Conservation (phyloP, 2,113 vertebrate species). For the Phrynocephalus versicolor region DNA sequence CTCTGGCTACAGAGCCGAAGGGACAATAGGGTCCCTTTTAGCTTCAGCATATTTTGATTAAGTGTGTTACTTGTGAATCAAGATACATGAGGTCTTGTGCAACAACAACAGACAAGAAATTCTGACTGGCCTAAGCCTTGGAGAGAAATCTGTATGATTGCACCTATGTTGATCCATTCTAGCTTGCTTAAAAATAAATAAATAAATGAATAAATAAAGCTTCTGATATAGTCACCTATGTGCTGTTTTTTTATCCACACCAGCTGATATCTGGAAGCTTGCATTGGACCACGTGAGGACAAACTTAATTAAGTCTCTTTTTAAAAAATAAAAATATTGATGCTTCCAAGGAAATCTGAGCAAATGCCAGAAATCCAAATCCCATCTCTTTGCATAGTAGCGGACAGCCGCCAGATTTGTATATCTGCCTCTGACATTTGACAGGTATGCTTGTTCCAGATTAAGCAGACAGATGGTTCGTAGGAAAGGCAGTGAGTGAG, state of each 20-base stretch:
- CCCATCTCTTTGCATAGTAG: not conserved
- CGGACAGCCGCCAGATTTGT: conserved; percentile 8
- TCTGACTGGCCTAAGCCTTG: not conserved
- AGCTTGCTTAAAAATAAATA: not conserved
- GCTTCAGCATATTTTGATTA: not conserved
- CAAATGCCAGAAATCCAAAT: not conserved
- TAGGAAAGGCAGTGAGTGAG: not conserved
- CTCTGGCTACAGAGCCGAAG: no score
- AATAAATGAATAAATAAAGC: not conserved
- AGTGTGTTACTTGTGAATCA: not conserved
- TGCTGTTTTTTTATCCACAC: no score
- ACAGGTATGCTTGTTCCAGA: conserved; percentile 6
- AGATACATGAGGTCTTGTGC: not conserved
- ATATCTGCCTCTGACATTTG: conserved; percentile 10
- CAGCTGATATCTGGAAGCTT: not conserved
- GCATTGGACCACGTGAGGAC: not conserved
- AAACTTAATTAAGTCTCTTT: not conserved
- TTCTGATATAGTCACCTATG: not conserved
- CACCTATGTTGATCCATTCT: not conserved
- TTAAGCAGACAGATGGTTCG: not conserved
- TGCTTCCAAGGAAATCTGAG: not conserved
- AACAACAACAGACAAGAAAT: not conserved
- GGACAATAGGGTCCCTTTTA: no score
- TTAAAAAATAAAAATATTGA: not conserved
- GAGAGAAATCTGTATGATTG: not conserved